These are phyloP conservation scores for Steinernema feltiae DNA, from an alignment of 1,140 invertebrate genomes.

Conservation along the genomic window DNA sequence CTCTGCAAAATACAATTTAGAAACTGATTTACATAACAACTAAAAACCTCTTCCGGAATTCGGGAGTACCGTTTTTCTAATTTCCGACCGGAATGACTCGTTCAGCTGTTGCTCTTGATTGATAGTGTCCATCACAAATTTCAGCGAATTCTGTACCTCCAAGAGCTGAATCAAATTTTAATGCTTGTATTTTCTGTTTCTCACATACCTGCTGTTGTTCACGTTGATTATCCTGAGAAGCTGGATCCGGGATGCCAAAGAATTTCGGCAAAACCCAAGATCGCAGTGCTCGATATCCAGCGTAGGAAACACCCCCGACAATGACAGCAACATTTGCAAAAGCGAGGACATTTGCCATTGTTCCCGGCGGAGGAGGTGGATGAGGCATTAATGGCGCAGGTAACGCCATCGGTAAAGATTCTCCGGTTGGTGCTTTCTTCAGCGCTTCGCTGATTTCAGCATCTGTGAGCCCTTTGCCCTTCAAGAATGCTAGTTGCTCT, in stretches of 20 bases:
- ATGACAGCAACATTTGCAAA: slow-evolving; percentile 37
- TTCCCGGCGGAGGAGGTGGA: slow-evolving; percentile 25
- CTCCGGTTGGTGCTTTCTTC: background rate
- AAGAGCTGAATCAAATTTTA: slow-evolving; percentile 27
- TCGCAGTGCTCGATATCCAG: slow-evolving; percentile 42
- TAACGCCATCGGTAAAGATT: background rate
- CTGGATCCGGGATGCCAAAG: slow-evolving; percentile 47
- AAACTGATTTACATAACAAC: slow-evolving; percentile 11
- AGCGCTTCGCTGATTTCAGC: slow-evolving; percentile 43
- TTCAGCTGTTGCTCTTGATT: slow-evolving; percentile 48
- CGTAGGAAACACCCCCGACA: slow-evolving; percentile 41
- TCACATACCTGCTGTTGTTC: slow-evolving; percentile 38
- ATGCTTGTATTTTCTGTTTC: slow-evolving; percentile 12
- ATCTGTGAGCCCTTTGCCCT: slow-evolving; percentile 42
- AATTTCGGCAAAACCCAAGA: slow-evolving; percentile 45
- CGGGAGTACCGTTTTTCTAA: slow-evolving; percentile 7
- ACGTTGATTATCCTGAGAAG: slow-evolving; percentile 23
- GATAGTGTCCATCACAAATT: slow-evolving; percentile 51
- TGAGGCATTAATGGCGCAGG: background rate
- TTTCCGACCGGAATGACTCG: background rate
- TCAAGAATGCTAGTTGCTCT: slow-evolving; percentile 43
- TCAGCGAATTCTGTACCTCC: slow-evolving; percentile 44
- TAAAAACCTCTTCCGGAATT: background rate
- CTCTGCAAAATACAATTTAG: slow-evolving; percentile 20
- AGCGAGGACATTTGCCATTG: background rate